Conservation (phyloP, 2,888 invertebrate species). For the Lacanobia oleracea region DNA sequence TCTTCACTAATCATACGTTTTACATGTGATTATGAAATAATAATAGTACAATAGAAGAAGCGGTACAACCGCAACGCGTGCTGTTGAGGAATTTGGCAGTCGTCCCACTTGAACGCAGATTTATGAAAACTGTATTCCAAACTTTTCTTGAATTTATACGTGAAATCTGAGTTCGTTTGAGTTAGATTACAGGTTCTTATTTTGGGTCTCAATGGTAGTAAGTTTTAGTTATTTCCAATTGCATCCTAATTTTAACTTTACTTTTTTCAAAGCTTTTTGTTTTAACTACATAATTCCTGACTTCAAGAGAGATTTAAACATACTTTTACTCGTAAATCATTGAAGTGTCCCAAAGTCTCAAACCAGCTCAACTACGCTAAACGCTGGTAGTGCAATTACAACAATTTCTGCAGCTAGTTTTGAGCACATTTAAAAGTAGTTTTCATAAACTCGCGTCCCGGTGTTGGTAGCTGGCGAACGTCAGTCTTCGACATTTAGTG, state of each 20-base stretch:
- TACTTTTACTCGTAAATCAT: slow-evolving; percentile 1
- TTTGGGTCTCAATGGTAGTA: background rate
- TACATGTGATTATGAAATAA: slow-evolving; percentile 58
- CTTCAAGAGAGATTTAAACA: background rate
- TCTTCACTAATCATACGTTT: slow-evolving; percentile 49
- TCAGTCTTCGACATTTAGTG: slow-evolving; percentile 76
- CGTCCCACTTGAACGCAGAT: slow-evolving; percentile 66
- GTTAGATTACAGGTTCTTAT: slow-evolving; percentile 1
- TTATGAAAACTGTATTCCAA: slow-evolving; percentile 56
- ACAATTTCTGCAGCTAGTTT: slow-evolving; percentile 24
- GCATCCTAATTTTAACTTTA: background rate
- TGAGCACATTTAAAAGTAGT: slow-evolving; percentile 48
- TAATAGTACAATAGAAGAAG: slow-evolving; percentile 72
- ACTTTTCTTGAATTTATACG: slow-evolving; percentile 36
- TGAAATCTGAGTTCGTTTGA: slow-evolving; percentile 17
- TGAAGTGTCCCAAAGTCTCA: background rate
- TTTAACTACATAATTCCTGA: background rate
- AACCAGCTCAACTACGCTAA: background rate
- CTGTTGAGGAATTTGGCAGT: slow-evolving; percentile 72
- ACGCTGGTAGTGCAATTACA: slow-evolving; percentile 11
- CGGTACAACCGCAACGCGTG: slow-evolving; percentile 64
- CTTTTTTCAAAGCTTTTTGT: background rate
- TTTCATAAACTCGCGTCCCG: slow-evolving; percentile 61
- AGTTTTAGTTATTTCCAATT: background rate
- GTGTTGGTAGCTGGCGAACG: slow-evolving; percentile 57